Percentiles rank a stretch among this genome's conserved stretches.
These are phyloP conservation scores for Leptodactylus fuscus DNA, from an alignment of 2,113 vertebrate genomes.

Conservation along the genomic window DNA sequence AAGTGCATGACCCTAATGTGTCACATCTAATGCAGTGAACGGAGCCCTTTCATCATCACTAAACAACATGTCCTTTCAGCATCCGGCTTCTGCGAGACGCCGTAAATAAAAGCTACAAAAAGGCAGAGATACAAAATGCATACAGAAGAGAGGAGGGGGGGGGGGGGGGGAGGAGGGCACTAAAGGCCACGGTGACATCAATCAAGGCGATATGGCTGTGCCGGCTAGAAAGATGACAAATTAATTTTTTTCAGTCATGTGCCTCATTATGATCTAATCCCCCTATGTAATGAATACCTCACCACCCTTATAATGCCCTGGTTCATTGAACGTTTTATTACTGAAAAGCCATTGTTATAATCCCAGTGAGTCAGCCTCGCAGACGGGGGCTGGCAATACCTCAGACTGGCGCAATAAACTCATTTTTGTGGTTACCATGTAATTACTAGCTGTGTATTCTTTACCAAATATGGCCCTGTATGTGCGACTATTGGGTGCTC, in stretches of 20 bases:
- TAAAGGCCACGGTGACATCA: conserved; percentile 49
- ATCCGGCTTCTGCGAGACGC: conserved; percentile 61
- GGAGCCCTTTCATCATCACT: conserved; percentile 62
- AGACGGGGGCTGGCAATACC: not conserved
- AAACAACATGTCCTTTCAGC: conserved; percentile 61
- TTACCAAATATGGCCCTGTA: not conserved
- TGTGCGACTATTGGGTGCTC: no score
- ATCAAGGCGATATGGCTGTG: not conserved
- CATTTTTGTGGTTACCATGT: conserved; percentile 65
- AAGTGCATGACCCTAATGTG: conserved; percentile 72
- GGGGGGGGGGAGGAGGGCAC: conserved; percentile 43
- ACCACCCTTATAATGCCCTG: conserved; percentile 57
- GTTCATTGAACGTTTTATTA: conserved; percentile 53
- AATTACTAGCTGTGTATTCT: not conserved
- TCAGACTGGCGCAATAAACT: not conserved
- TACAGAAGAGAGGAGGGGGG: conserved; percentile 61
- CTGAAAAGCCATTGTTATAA: conserved; percentile 58
- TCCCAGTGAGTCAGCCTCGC: conserved; percentile 60
- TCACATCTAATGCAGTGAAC: conserved; percentile 65
- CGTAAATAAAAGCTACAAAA: conserved; percentile 65
- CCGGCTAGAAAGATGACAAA: not conserved
- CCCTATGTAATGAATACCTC: conserved; percentile 11
- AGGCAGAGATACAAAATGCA: conserved; percentile 66
- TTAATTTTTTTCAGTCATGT: not conserved
- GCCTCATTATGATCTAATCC: not conserved